Evolutionary conservation across 1,140 invertebrate species (phyloP), one percentile per base, ranked within the genome.

Genomic region (Lasioglossum albipes): DNA sequence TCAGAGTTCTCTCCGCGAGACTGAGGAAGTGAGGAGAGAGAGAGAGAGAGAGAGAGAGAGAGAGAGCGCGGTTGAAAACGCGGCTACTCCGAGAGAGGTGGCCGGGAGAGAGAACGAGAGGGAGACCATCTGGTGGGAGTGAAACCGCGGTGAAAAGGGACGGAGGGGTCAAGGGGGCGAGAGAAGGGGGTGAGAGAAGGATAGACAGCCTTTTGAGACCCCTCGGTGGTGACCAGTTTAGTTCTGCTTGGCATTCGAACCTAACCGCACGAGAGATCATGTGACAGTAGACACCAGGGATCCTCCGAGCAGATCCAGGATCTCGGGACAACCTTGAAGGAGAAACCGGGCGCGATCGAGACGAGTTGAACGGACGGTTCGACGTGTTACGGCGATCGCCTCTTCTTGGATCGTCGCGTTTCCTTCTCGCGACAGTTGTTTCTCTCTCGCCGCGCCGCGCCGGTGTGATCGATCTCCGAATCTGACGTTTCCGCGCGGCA

Each of bases 231-330:
- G 88, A 84, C 75, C 88, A 85, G 89, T 85, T 89, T 87, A 90
- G 89, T 89, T 88, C 87, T 88, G 87, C 79, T 90, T 88, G 86
- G 87, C 87, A 89, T 79, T 76, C 82, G 85, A 84, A 84, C 45
- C 45, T 13, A 49, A 49, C 71, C 81, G 82, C 84, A 77, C 69
- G 72, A 66, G 64, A 70, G 80, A 84, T 78, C 79, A 81, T 81
- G 82, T 77, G 79, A 76, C 69, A 74, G 70, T 69, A 62, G 42
- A 62, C 62, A 59, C 20, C 27, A 20, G 31, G 72, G 72, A 52
- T 59, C 62, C 36, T 57, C 31, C 61, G 36, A 16, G 20, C 57
- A 54, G 62, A 79, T 74, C 62, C 42, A 76, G 69, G 64, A 82
- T 59, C 57, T n/a, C 41, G 10, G 49, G 20, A 13, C 45, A 4